Conservation (phyloP, 92 coral and sea anemone species). For the Plumapathes pennacea region DNA sequence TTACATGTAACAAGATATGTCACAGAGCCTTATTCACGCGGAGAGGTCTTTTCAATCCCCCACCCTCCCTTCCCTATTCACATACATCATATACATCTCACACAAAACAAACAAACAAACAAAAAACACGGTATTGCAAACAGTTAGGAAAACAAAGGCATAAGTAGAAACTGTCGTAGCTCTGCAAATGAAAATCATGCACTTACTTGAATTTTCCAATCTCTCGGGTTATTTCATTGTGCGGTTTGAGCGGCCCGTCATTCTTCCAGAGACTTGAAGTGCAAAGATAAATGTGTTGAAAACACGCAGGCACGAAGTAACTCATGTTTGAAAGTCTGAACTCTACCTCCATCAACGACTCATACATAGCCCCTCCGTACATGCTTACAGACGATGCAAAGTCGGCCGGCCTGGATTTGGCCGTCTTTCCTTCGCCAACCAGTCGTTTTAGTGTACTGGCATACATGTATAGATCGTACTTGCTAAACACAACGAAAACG, state of each 20-base stretch:
- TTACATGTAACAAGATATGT: too few species aligned
- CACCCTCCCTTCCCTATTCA: too few species aligned
- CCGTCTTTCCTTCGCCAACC: slow-evolving; percentile 1
- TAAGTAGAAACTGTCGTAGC: slow-evolving; percentile 3
- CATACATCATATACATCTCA: too few species aligned
- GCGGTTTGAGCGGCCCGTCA: slow-evolving; percentile 21
- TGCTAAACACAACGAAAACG: slow-evolving; percentile 33
- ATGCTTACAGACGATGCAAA: slow-evolving; percentile 32
- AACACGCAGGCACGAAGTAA: slow-evolving; percentile 52
- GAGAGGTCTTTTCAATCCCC: too few species aligned
- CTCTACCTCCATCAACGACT: slow-evolving; percentile 17
- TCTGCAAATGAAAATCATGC: background rate
- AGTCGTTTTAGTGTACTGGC: slow-evolving; percentile 12
- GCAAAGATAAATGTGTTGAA: slow-evolving; percentile 52
- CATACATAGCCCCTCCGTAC: slow-evolving; percentile 61
- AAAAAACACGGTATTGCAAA: too few species aligned
- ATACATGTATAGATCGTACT: slow-evolving; percentile 42
- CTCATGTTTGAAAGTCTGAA: slow-evolving; percentile 9
- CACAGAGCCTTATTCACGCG: too few species aligned
- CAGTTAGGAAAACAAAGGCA: too few species aligned
- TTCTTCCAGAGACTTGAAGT: slow-evolving; percentile 57
- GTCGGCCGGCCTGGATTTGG: slow-evolving; percentile 26
- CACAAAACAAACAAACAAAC: too few species aligned
- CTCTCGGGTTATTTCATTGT: slow-evolving; percentile 23
- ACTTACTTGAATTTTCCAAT: slow-evolving; percentile 44